A percentile compares a stretch with the other conserved stretches of the same genome.
phyloP scores from a whole-genome alignment of 2,113 vertebrate species.

The Nannobrachium achirus region DNA sequence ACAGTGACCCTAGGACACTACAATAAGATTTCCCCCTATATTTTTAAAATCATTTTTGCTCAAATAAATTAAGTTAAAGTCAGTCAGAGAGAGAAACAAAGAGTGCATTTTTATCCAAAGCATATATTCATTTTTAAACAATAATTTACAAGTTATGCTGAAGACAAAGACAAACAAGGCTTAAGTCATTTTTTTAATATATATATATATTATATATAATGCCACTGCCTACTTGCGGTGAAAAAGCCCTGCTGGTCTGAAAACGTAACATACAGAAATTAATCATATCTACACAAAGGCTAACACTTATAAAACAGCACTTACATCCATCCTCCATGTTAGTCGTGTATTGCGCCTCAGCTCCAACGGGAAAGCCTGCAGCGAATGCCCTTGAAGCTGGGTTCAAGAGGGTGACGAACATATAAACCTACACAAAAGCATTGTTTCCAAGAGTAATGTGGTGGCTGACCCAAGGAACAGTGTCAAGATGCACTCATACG shows the following conservation, averaged over 20 bases:
- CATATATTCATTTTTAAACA: conserved; percentile 63
- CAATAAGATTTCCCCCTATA: conserved; percentile 53
- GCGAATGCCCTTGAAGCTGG: conserved; percentile 17
- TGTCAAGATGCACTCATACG: conserved; percentile 4
- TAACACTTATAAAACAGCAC: conserved; percentile 54
- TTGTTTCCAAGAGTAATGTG: conserved; percentile 18
- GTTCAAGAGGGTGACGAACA: conserved; percentile 25
- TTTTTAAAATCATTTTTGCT: conserved; percentile 47
- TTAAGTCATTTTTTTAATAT: conserved; percentile 34
- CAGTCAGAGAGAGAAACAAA: conserved; percentile 65
- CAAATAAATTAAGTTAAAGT: conserved; percentile 81
- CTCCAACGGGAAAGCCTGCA: conserved; percentile 15
- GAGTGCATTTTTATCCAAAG: conserved; percentile 72
- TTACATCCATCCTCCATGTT: conserved; percentile 46
- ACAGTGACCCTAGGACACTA: conserved; percentile 34
- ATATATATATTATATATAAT: neutral
- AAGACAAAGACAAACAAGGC: conserved; percentile 57
- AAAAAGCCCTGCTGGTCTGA: conserved; percentile 42
- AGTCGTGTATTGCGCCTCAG: conserved; percentile 31
- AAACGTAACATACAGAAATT: conserved; percentile 42
- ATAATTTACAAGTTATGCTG: conserved; percentile 70
- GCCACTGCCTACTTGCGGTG: conserved; percentile 30
- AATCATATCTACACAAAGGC: conserved; percentile 36
- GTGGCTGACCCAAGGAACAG: neutral
- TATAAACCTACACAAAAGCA: conserved; percentile 25